A percentile compares a stretch with the other conserved stretches of the same genome.
Conservation (phyloP, 2,797 vertebrate species). For the Mormyrus proboscirostris region DNA sequence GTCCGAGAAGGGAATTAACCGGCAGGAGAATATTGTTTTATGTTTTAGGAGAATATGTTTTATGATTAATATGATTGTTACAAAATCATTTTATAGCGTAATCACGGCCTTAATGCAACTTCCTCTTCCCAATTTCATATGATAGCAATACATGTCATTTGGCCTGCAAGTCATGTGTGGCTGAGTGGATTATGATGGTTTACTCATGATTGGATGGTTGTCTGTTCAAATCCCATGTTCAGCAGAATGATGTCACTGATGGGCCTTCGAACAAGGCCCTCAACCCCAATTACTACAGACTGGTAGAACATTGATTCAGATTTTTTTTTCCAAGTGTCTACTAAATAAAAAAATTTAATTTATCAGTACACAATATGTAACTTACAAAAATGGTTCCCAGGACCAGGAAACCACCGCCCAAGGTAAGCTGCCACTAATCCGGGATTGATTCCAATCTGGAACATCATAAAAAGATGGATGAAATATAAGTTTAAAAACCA, state of each 20-base stretch:
- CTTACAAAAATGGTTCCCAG: conserved; percentile 98
- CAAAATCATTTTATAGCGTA: background rate
- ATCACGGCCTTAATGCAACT: background rate
- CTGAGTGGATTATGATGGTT: background rate
- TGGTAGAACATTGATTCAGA: background rate
- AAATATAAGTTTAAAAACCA: background rate
- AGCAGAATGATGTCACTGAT: background rate
- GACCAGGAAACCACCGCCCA: conserved; percentile 95
- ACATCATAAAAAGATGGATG: background rate
- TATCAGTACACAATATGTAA: conserved; percentile 27
- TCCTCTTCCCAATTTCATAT: background rate
- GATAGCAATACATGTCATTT: background rate
- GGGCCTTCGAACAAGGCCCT: background rate
- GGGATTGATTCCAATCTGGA: conserved; percentile 94
- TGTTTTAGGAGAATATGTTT: background rate
- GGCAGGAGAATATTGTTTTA: background rate
- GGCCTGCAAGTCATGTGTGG: background rate
- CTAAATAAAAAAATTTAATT: background rate
- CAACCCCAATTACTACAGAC: background rate
- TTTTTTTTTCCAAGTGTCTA: background rate
- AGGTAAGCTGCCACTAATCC: conserved; percentile 94
- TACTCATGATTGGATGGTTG: background rate
- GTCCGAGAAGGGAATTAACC: background rate
- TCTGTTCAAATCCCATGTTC: background rate
- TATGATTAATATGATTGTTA: background rate